phyloP scores from a whole-genome alignment of 2,888 invertebrate species.

The Acrobasis suavella region DNA sequence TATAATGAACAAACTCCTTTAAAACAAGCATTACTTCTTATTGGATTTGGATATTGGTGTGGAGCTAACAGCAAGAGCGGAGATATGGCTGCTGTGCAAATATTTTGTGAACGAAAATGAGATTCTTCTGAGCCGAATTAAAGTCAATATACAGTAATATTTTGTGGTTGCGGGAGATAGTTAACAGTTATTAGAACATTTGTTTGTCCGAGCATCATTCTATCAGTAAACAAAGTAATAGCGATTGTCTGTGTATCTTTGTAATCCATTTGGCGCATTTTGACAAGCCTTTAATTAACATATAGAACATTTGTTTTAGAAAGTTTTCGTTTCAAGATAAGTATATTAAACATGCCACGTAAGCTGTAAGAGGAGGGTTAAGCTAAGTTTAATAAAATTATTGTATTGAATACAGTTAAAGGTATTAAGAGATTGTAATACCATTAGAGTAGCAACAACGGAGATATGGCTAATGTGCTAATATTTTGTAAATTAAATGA shows the following conservation, averaged over 20 bases:
- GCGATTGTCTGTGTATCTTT: too few relatives aligned
- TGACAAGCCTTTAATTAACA: too few relatives aligned
- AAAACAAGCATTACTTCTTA: constrained; percentile 32
- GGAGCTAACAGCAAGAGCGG: constrained; percentile 53
- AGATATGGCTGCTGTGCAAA: constrained; percentile 32
- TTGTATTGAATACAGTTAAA: background rate
- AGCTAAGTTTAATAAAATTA: constrained; percentile 1
- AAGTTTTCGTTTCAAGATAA: too few relatives aligned
- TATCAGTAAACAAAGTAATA: too few relatives aligned
- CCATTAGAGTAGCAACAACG: constrained; percentile 40
- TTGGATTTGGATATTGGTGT: constrained; percentile 51
- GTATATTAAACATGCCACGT: too few relatives aligned
- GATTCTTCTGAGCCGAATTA: background rate
- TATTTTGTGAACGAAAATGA: constrained; percentile 13
- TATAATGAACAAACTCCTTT: background rate
- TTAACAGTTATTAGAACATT: background rate
- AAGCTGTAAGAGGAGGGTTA: too few relatives aligned
- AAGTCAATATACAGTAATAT: constrained; percentile 1
- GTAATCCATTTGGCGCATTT: too few relatives aligned
- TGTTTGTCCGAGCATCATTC: background rate
- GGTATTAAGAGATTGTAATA: constrained; percentile 15
- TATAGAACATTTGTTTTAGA: too few relatives aligned
- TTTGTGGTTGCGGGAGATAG: background rate
- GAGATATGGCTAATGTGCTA: constrained; percentile 32
- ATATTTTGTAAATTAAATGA: constrained; percentile 12